phyloP scores from a whole-genome alignment of 2,888 invertebrate genomes.

The Athetis lepigone region DNA sequence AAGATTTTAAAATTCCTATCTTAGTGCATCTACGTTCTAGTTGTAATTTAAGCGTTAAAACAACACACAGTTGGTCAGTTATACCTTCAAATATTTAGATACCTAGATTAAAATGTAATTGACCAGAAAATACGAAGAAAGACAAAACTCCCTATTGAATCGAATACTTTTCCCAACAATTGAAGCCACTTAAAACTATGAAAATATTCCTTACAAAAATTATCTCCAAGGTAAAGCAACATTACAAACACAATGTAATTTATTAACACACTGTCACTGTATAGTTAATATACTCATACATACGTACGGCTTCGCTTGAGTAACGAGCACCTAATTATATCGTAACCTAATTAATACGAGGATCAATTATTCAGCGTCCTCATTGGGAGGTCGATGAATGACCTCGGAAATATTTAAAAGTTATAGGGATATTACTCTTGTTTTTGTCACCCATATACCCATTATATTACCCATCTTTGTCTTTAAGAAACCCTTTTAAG shows the following conservation, averaged over 20 bases:
- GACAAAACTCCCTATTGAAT: neutral
- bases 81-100: no score
- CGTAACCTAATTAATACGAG: slow-evolving; percentile 53
- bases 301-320: slow-evolving; percentile 36
- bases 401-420: slow-evolving; percentile 34
- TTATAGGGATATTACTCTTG: neutral
- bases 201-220: slow-evolving; percentile 4
- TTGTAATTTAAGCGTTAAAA: no score
- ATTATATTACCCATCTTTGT: no score
- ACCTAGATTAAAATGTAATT: no score
- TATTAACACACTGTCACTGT: slow-evolving; percentile 21
- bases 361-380: slow-evolving; percentile 47
- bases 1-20: no score
- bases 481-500: no score
- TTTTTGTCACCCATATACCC: no score
- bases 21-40: no score
- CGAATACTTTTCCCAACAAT: neutral
- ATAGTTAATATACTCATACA: neutral
- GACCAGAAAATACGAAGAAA: neutral
- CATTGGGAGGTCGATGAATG: slow-evolving; percentile 15
- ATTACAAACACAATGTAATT: slow-evolving; percentile 13
- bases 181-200: neutral
- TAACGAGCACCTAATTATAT: slow-evolving; percentile 53
- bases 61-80: no score
- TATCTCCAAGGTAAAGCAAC: neutral